Evolutionary conservation across 2,113 vertebrate species (phyloP), one percentile per base, ranked within the genome.

Genomic region (Menura novaehollandiae): DNA sequence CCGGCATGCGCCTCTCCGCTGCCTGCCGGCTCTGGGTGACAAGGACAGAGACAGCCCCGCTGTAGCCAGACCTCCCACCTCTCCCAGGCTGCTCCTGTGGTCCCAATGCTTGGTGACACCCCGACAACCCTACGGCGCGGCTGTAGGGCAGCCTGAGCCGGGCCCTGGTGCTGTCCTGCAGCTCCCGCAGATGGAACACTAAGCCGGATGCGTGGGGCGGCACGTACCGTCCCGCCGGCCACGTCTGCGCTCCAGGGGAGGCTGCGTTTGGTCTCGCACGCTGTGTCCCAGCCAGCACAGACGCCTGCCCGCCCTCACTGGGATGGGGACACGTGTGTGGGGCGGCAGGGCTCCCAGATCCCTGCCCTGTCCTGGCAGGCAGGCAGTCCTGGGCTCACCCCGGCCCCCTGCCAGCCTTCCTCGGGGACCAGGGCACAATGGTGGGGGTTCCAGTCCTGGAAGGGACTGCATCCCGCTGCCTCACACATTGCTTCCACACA

Each of bases 181-280:
- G 59, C 30, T 82, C 49, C 58, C 28, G 14, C 53, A 3, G 86
- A 69, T 1, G 43, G 71, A 85, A 51, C 16, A 19, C 10, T 0
- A 11, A 63, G 89, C 58, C 0, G 13, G 86, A 88, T 55, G 92
- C 67, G 21, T 92, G 75, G 76, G 75, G 82, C 84, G 3, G 89
- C 94, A 94, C 94, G 66, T 92, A 82, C 84, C 79, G 52, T 86
- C 83, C 85, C 5, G 39, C 83, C 23, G 4, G 95, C 94, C 92
- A 91, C 89, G 87, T 94, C 94, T 89, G 79, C 72, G 33, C 37
- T 5, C 10, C 47, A 5, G 46, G 52, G 37, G 12, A 85, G 79
- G 46, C 87, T 71, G 13, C 52, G 15, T 55, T 91, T 30, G 66
- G 47, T 53, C 71, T 95, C 19, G 11, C 87, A 79, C 24, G 4